A percentile compares a stretch with the other conserved stretches of the same genome.
These are phyloP conservation scores for Bos indicus DNA, from an alignment of 2,113 vertebrate species.

Conservation along the genomic window DNA sequence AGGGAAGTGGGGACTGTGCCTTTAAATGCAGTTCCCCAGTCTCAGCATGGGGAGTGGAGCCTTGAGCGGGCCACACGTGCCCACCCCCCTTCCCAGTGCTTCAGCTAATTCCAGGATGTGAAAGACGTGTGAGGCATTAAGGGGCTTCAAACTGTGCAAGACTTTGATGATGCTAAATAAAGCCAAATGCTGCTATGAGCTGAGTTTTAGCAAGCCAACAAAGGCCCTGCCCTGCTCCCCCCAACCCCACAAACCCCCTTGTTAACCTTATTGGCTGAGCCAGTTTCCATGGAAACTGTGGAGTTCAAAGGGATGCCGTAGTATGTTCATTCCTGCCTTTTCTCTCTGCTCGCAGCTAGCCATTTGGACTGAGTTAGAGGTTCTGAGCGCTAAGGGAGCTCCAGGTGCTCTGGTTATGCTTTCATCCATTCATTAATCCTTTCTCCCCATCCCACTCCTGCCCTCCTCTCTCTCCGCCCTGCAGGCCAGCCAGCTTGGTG, in stretches of 20 bases:
- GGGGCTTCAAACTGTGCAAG: slow-evolving; percentile 9
- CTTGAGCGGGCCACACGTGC: background rate
- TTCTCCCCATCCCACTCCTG: background rate
- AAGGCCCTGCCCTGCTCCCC: slow-evolving; percentile 27
- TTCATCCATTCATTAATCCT: slow-evolving; percentile 64
- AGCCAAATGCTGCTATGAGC: background rate
- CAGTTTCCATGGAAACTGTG: slow-evolving; percentile 73
- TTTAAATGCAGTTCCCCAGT: background rate
- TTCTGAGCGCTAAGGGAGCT: background rate
- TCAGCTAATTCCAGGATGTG: background rate
- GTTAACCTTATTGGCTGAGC: slow-evolving; percentile 62
- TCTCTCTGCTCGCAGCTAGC: background rate
- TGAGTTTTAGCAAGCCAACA: slow-evolving; percentile 29
- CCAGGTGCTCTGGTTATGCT: slow-evolving; percentile 18
- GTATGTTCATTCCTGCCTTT: slow-evolving; percentile 41
- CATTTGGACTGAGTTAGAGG: slow-evolving; percentile 34
- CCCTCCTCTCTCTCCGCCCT: background rate
- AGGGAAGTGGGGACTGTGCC: background rate
- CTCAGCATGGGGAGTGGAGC: background rate
- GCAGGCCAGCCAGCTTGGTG: slow-evolving; percentile 95
- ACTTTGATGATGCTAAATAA: slow-evolving; percentile 42
- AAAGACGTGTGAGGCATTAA: slow-evolving; percentile 13
- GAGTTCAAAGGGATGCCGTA: slow-evolving; percentile 57
- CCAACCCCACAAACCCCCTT: background rate
- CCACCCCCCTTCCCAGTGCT: background rate